These are phyloP conservation scores for Drosophila gunungcola DNA, from an alignment of 1,140 invertebrate genomes.

Conservation along the genomic window DNA sequence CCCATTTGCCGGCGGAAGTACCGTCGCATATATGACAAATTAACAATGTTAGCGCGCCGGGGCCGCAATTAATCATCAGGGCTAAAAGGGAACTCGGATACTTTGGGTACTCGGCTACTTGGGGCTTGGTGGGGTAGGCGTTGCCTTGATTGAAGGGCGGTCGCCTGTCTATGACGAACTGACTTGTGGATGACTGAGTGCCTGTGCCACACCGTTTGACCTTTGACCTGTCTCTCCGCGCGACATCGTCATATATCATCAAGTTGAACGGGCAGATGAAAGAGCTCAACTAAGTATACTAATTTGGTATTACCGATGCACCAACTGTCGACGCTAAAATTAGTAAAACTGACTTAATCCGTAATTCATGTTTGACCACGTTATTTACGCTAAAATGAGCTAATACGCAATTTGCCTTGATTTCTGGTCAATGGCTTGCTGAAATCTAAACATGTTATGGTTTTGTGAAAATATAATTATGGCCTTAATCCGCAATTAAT, in stretches of 20 bases:
- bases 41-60: conserved; percentile 77
- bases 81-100: conserved; percentile 4
- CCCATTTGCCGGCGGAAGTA: conserved; percentile 39
- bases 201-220: conserved; percentile 20
- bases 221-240: conserved; percentile 20
- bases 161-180: conserved; percentile 35
- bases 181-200: conserved; percentile 33
- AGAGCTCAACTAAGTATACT: not conserved
- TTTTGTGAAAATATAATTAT: conserved; percentile 1
- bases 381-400: not conserved
- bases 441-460: conserved; percentile 3
- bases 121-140: not conserved
- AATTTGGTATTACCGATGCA: conserved; percentile 1
- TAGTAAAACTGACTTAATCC: not conserved
- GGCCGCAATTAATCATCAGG: conserved; percentile 73
- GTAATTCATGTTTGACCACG: not conserved
- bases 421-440: not conserved
- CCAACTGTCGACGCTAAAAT: not conserved
- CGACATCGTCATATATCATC: not conserved
- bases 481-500: conserved; percentile 24
- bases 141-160: conserved; percentile 57
- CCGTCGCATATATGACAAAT: conserved; percentile 76
- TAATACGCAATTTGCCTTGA: conserved; percentile 3
- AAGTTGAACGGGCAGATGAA: conserved; percentile 2
- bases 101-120: not conserved